A percentile compares a stretch with the other conserved stretches of the same genome.
Evolutionary conservation across 1,140 invertebrate genomes (phyloP).

Genomic region (Cryptotermes secundus): DNA sequence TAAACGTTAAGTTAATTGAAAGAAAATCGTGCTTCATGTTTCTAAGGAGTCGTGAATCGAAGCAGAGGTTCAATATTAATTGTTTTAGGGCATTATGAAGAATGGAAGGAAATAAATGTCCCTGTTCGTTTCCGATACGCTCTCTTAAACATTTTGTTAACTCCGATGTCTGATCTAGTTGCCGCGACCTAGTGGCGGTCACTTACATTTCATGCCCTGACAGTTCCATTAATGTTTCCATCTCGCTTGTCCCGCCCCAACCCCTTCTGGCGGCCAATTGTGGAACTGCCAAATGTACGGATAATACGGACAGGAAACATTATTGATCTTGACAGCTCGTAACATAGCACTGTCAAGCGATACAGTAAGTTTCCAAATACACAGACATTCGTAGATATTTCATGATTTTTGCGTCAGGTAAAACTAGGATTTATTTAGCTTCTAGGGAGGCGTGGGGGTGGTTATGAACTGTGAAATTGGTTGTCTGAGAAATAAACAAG

Average conservation of each 20-base stretch:
- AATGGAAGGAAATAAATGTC: neutral
- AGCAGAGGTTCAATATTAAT: too few species aligned
- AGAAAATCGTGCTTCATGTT: too few species aligned
- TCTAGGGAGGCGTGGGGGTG: too few species aligned
- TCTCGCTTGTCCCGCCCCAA: neutral
- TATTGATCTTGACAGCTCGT: neutral
- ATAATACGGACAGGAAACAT: neutral
- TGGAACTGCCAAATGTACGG: neutral
- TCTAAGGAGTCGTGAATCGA: too few species aligned
- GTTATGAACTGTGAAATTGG: too few species aligned
- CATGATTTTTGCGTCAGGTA: too few species aligned
- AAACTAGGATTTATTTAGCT: too few species aligned
- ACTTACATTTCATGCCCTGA: slow-evolving; percentile 19
- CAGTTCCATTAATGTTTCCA: neutral
- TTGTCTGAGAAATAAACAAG: too few species aligned
- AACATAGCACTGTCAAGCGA: neutral
- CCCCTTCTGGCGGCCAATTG: neutral
- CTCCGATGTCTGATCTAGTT: neutral
- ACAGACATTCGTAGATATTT: too few species aligned
- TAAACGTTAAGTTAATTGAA: too few species aligned
- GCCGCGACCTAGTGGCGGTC: neutral
- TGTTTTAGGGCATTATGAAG: too few species aligned
- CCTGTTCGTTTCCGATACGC: neutral
- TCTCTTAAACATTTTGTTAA: neutral
- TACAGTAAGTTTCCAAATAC: neutral